Base-by-base conservation (phyloP, 2,113 vertebrate species). In the Rhegmatorhina hoffmannsi region DNA sequence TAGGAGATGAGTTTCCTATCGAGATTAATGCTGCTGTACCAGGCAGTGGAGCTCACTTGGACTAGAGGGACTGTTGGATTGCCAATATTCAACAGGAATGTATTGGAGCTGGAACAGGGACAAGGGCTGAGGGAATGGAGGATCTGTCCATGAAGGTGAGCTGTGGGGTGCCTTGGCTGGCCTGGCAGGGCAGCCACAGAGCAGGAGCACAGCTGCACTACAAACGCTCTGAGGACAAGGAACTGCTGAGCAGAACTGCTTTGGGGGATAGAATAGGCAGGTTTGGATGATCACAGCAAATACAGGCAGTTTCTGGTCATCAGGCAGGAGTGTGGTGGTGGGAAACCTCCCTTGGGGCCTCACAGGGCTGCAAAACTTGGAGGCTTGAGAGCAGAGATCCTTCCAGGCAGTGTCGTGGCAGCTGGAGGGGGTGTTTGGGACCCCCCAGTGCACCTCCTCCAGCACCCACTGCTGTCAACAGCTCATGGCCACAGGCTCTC, bases 1-100 rank as follows among this genome's bases (percentile, higher is more conserved):
- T 58, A 77, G 92, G 23, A 83, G 46, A 83, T 77, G 63, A 28
- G 50, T 92, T 73, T 96, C 75, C 75, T 90, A 94, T 62, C 68
- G 94, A 85, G 70, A 62, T 90, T 1, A 58, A 66, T 91, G 88
- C 75, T 1, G 20, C 92, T 88, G 50, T 36, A 56, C 4, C 85
- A 87, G 82, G 10, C 70, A 79, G 69, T 33, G 84, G 66, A 36
- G 81, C 78, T 89, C 20, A 2, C 81, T 94, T 59, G 46, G 91
- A 14, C 33, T 50, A 31, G 87, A 34, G 62, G 84, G 74, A 1
- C 15, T 20, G 49, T 69, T 86, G 70, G 76, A 10, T 49, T 83
- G 92, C 33, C 88, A 94, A 7, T 10, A 33, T 60, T 60, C 34
- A 84, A 31, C 40, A 53, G 46, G 77, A 58, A 50, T 25, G 29